A percentile compares a stretch with the other conserved stretches of the same genome.
phyloP scores from a whole-genome alignment of 1,140 invertebrate genomes.

The Brachionus plicatilis region DNA sequence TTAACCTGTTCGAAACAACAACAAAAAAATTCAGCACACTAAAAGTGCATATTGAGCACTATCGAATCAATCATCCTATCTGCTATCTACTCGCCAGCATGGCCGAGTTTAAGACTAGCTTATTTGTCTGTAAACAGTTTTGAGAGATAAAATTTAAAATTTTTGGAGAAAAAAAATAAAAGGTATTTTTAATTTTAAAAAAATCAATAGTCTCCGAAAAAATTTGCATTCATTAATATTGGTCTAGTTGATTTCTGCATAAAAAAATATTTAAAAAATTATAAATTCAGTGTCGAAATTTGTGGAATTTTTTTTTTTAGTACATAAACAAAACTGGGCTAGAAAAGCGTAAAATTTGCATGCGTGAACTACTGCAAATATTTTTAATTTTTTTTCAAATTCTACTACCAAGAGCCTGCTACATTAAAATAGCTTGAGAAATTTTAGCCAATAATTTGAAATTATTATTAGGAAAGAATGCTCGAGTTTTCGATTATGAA shows the following conservation, averaged over 20 bases:
- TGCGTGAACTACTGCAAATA: conserved; percentile 3
- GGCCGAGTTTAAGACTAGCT: not conserved
- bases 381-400: not conserved
- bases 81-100: not conserved
- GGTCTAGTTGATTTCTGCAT: not conserved
- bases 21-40: not conserved
- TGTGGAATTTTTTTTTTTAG: not conserved
- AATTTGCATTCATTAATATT: not conserved
- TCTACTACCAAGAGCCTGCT: not conserved
- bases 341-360: not conserved
- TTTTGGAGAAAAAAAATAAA: not conserved
- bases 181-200: not conserved
- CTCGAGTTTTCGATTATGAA: not conserved
- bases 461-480: not conserved
- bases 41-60: not conserved
- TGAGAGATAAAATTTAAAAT: not conserved
- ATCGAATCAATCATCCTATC: not conserved
- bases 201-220: conserved; percentile 6
- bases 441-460: not conserved
- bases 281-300: conserved; percentile 29
- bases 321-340: not conserved
- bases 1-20: not conserved
- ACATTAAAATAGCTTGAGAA: not conserved
- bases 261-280: not conserved
- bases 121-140: not conserved